A percentile compares a stretch with the other conserved stretches of the same genome.
phyloP scores from a whole-genome alignment of 2,888 invertebrate genomes.

The Biston stratarius region DNA sequence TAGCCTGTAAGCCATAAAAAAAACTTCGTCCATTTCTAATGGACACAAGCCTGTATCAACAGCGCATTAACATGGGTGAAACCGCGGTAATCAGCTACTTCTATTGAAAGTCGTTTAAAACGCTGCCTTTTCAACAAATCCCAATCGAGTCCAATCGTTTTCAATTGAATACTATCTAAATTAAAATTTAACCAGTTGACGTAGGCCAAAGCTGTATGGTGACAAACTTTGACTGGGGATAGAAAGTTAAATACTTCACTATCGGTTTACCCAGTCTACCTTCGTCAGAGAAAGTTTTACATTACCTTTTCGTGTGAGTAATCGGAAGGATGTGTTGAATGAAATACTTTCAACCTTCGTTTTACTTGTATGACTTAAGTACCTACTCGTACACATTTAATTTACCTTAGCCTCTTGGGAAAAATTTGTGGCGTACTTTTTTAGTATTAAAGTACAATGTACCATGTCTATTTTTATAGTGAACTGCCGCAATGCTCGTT shows the following conservation, averaged over 20 bases:
- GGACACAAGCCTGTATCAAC: too few species aligned
- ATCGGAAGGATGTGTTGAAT: background rate
- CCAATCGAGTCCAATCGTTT: background rate
- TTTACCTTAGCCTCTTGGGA: too few species aligned
- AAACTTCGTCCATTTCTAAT: too few species aligned
- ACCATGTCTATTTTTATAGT: too few species aligned
- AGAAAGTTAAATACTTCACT: conserved; percentile 26
- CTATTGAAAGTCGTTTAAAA: background rate
- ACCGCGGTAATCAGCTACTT: background rate
- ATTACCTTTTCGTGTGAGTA: conserved; percentile 9
- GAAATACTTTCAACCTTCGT: conserved; percentile 1
- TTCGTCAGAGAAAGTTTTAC: conserved; percentile 30
- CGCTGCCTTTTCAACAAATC: background rate
- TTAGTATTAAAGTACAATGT: too few species aligned
- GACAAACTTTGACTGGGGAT: conserved; percentile 27
- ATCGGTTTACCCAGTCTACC: conserved; percentile 25
- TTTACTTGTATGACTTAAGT: too few species aligned
- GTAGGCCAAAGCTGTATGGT: conserved; percentile 24
- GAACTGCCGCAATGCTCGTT: too few species aligned
- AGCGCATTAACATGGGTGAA: too few species aligned
- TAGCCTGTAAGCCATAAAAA: too few species aligned
- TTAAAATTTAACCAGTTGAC: conserved; percentile 49
- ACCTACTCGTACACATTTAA: too few species aligned
- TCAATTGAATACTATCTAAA: conserved; percentile 53
- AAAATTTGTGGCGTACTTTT: too few species aligned